Evolutionary conservation across 2,888 invertebrate genomes (phyloP), one percentile per base, ranked within the genome.

Genomic region (Pristionchus entomophagus): DNA sequence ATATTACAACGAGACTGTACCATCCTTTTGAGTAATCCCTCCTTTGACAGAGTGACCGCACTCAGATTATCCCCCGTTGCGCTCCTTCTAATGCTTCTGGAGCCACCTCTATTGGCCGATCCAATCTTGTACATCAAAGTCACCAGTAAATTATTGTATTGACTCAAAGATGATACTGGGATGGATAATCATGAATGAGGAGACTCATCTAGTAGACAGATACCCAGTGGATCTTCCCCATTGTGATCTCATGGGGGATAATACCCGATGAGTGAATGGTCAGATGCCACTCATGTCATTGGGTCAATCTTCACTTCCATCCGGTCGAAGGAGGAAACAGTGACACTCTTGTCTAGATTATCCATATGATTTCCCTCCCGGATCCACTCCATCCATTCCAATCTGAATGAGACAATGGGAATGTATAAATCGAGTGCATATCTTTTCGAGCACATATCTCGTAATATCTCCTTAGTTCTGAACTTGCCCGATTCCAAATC

Each of bases 231-330:
- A 6, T 6, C 6, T 10, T 45, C 45, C 14, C 45, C 45, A 45
- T 14, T 45, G 8, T 45, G 14, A 45, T 45, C 45, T 45, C 45
- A 45, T 45, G 45, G 14, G 45, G 65, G 65, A 65, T 65, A 19
- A 65, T 65, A 62, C 65, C 65, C 35, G 65, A 65, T 65, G 29
- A 65, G n/a, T n/a, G n/a, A n/a, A n/a, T n/a, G n/a, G n/a, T n/a
- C n/a, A n/a, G n/a, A 12, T 35, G 35, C 35, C 65, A 35, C 17
- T 65, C 14, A 4, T 65, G 32, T 32, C 19, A 65, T n/a, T 65
- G 65, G 65, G 65, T 65, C 35, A 65, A 65, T 65, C 35, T 29
- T 0, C 22, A 22, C 3, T 35, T 35, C 35, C 65, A 12, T 35
- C 65, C 19, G 35, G 65, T 65, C 35, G 22, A 3, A 65, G 65